Evolutionary conservation across 2,113 vertebrate species (phyloP).

Genomic region (Panthera uncia): DNA sequence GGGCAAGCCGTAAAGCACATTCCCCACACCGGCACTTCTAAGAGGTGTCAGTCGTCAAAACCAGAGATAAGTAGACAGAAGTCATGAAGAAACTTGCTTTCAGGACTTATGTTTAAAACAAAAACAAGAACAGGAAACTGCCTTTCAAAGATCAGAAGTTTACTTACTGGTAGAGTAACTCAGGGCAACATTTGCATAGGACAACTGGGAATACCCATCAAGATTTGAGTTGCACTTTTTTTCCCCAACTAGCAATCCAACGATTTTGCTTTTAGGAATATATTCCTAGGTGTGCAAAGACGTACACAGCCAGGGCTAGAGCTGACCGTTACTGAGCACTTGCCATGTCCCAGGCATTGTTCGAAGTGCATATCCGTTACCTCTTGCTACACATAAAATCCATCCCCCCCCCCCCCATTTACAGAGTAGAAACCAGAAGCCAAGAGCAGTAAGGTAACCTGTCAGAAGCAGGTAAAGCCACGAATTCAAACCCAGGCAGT

Average conservation of each 20-base stretch:
- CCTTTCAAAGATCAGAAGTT: not conserved
- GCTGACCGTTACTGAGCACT: fast-evolving
- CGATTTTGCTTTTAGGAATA: not conserved
- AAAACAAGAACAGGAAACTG: not conserved
- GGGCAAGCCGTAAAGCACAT: not conserved
- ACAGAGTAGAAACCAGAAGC: not conserved
- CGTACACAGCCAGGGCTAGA: not conserved
- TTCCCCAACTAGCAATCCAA: not conserved
- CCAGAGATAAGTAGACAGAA: not conserved
- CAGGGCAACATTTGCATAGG: not conserved
- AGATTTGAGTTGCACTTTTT: not conserved
- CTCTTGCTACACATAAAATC: too few species aligned
- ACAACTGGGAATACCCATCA: not conserved
- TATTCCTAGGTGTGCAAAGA: not conserved
- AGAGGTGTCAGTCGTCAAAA: not conserved
- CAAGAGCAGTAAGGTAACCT: not conserved
- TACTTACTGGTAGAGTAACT: not conserved
- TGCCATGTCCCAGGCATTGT: not conserved
- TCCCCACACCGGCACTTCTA: not conserved
- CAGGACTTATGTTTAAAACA: not conserved
- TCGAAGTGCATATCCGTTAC: too few species aligned
- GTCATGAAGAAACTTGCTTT: not conserved
- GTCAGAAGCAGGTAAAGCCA: not conserved
- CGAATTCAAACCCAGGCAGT: not conserved
- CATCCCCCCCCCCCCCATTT: too few species aligned